These are phyloP conservation scores for Oryzias sinensis DNA, from an alignment of 2,797 vertebrate species.

Conservation along the genomic window DNA sequence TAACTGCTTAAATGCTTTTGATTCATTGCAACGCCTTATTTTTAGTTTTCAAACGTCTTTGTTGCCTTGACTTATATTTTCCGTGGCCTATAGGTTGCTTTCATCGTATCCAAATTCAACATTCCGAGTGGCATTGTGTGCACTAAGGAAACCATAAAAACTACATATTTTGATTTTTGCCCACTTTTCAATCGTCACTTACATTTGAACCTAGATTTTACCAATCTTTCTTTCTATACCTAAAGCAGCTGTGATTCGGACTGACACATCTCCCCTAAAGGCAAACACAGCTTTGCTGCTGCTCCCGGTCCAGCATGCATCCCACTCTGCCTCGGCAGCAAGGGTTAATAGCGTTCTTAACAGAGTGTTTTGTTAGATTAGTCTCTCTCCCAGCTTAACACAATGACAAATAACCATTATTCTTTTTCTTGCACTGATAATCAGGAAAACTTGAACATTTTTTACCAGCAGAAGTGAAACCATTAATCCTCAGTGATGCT, in stretches of 20 bases:
- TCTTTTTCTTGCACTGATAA: conserved; percentile 98
- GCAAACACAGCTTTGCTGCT: conserved; percentile 26
- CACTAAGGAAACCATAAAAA: not conserved
- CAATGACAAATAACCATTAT: conserved; percentile 99
- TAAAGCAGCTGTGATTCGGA: conserved; percentile 19
- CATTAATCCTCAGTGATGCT: conserved; percentile 99
- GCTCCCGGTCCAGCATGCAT: conserved; percentile 38
- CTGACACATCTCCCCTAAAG: conserved; percentile 22
- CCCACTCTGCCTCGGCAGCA: conserved; percentile 67
- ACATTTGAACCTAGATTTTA: not conserved
- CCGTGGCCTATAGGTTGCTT: not conserved
- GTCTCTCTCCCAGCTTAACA: conserved; percentile 89
- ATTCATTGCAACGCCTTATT: conserved; percentile 5
- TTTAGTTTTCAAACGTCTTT: conserved; percentile 14
- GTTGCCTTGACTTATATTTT: conserved; percentile 2
- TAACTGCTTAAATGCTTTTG: conserved; percentile 13
- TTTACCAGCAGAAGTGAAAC: conserved; percentile 96
- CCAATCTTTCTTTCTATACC: conserved; percentile 3
- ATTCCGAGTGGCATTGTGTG: conserved; percentile 3
- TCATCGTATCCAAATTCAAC: conserved; percentile 1
- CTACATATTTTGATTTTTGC: not conserved
- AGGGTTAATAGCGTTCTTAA: conserved; percentile 89
- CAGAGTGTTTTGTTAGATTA: conserved; percentile 83
- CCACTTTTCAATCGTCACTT: not conserved
- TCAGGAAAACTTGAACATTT: conserved; percentile 99